Percentiles rank a stretch among this genome's conserved stretches.
These are phyloP conservation scores for Sporophila hypoxantha DNA, from an alignment of 2,113 vertebrate species.

Conservation along the genomic window DNA sequence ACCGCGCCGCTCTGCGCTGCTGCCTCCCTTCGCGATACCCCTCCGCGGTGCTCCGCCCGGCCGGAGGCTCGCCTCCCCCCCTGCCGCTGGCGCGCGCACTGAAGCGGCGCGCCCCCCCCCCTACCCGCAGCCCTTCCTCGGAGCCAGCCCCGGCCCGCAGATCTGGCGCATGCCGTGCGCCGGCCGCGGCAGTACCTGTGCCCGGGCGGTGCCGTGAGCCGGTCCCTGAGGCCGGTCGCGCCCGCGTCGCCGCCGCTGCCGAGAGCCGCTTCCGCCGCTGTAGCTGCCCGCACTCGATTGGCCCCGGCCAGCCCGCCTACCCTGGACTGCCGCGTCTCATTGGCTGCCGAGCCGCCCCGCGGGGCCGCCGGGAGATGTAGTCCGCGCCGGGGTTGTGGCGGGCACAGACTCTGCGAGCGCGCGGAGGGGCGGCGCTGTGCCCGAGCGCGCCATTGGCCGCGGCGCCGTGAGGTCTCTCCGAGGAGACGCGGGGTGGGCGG, in stretches of 20 bases:
- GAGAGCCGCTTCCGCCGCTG: background rate
- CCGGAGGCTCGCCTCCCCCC: too few species aligned
- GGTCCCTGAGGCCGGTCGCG: background rate
- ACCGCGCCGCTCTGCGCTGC: too few species aligned
- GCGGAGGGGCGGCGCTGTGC: background rate
- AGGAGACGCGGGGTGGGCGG: background rate
- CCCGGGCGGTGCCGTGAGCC: background rate
- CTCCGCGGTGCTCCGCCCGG: too few species aligned
- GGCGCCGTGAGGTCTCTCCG: background rate
- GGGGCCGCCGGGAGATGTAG: background rate
- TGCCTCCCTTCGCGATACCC: too few species aligned
- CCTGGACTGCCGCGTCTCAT: accelerated
- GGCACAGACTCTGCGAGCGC: background rate
- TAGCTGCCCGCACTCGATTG: background rate
- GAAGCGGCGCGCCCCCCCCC: background rate
- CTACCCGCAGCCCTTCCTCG: too few species aligned
- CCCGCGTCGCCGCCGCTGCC: background rate
- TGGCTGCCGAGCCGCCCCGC: background rate
- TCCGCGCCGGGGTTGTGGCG: accelerated
- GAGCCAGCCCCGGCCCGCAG: background rate
- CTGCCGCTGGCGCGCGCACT: too few species aligned
- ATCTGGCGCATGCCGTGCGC: background rate
- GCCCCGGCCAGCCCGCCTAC: background rate
- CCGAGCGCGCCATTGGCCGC: background rate
- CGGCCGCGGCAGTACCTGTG: background rate